Evolutionary conservation across 1,140 invertebrate genomes (phyloP).

Genomic region (Leucophenga varia): DNA sequence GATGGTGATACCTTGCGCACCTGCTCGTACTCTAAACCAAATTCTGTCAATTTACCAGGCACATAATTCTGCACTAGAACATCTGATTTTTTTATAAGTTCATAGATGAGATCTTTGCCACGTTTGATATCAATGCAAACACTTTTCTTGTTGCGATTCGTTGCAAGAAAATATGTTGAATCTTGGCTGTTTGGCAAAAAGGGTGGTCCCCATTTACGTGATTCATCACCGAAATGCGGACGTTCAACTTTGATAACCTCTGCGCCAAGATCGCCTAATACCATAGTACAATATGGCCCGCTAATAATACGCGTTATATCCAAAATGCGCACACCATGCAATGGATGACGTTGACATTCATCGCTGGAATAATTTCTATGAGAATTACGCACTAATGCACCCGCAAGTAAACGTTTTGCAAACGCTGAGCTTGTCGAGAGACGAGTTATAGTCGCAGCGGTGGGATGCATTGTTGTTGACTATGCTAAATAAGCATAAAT

Average conservation of each 20-base stretch:
- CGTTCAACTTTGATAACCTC: constrained; percentile 91
- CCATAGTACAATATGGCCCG: constrained; percentile 90
- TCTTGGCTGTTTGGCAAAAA: constrained; percentile 73
- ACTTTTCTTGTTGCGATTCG: constrained; percentile 97
- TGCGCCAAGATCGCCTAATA: constrained; percentile 90
- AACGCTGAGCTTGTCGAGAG: constrained; percentile 17
- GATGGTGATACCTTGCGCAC: constrained; percentile 72
- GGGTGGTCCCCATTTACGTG: constrained; percentile 90
- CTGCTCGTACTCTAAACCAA: constrained; percentile 79
- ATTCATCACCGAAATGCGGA: constrained; percentile 75
- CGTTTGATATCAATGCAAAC: constrained; percentile 84
- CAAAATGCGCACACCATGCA: constrained; percentile 69
- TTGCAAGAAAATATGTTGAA: constrained; percentile 81
- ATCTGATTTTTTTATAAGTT: constrained; percentile 77
- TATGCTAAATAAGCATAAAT: too few species aligned
- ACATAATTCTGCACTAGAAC: constrained; percentile 94
- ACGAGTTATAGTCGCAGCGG: constrained; percentile 17
- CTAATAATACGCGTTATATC: constrained; percentile 82
- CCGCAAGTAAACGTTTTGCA: too few species aligned
- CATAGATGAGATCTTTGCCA: constrained; percentile 73
- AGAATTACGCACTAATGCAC: too few species aligned
- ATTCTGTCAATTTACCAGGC: constrained; percentile 80
- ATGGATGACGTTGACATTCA: constrained; percentile 40
- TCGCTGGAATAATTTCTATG: too few species aligned
- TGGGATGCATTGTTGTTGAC: too few species aligned